Base-by-base conservation (phyloP, 2,797 vertebrate species). In the Adrianichthys oophorus region DNA sequence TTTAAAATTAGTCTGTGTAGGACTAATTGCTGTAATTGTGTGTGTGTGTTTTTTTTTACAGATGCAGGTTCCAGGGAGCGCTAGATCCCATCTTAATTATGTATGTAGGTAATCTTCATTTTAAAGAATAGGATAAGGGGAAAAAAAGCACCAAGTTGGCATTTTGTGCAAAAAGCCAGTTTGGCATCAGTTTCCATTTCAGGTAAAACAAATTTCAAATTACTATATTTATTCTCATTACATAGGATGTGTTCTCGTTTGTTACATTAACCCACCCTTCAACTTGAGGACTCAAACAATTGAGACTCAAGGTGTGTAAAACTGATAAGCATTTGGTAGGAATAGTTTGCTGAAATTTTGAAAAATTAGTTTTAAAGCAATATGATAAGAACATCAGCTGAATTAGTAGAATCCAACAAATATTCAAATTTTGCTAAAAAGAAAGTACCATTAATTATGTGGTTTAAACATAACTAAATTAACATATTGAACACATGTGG, bases 261-360 rank as follows among this genome's bases (percentile, higher is more conserved):
- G 62, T 44, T 52, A 69, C 32, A 66, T 66, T 65, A 74, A 59
- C 24, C 17, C 10, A 55, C 1, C 44, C 14, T 18, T 68, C n/a
- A 13, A 75, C 43, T 52, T 40, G 18, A 59, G 43, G 40, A 64
- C 48, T 76, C 42, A 26, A 81, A 59, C 45, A 61, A 15, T 71
- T 60, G 32, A 70, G 45, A 29, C 37, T 48, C 40, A 56, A 70
- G 59, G 52, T 74, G 52, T 79, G 52, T 41, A 75, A 29, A 29
- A 29, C 26, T 29, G 26, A 29, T 7, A 29, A 72, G 49, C 37
- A 50, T 42, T 73, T 16, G 17, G 45, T 48, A 46, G 45, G 29
- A 50, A 65, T 2, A 56, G 19, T 21, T 21, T 3, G 19, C 54
- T 50, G 41, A 4, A 19, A 18, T 51, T 67, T 16, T 55, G 21